These are phyloP conservation scores for Lasioglossum lativentre DNA, from an alignment of 2,888 invertebrate species.

Conservation along the genomic window DNA sequence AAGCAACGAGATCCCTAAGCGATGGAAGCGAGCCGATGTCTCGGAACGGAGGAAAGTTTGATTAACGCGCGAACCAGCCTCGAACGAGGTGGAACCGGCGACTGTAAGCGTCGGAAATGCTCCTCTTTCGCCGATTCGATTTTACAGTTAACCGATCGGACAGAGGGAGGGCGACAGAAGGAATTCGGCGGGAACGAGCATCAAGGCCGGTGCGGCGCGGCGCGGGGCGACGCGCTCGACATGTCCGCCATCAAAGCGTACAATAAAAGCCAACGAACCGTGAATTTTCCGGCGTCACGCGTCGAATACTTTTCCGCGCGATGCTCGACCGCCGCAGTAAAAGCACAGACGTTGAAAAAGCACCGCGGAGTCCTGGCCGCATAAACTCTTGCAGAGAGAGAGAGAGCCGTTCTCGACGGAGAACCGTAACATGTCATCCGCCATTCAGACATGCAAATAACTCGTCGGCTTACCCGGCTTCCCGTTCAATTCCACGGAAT, in stretches of 20 bases:
- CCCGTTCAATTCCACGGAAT: conserved; percentile 28
- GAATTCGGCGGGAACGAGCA: conserved; percentile 54
- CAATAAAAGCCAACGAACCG: conserved; percentile 66
- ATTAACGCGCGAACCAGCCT: conserved; percentile 18
- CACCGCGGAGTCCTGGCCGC: conserved; percentile 1
- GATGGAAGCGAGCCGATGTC: background rate
- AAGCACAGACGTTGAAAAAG: conserved; percentile 36
- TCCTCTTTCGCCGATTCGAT: conserved; percentile 42
- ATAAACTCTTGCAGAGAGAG: conserved; percentile 16
- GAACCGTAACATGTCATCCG: conserved; percentile 24
- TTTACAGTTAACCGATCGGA: conserved; percentile 54
- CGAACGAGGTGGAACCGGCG: background rate
- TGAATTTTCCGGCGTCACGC: conserved; percentile 65
- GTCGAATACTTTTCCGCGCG: conserved; percentile 55
- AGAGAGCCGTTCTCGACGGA: background rate
- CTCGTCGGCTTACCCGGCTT: conserved; percentile 38
- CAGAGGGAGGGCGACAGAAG: conserved; percentile 47
- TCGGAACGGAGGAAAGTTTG: background rate
- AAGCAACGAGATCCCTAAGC: background rate
- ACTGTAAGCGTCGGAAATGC: conserved; percentile 8
- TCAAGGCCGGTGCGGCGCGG: conserved; percentile 41
- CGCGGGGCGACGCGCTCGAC: conserved; percentile 34
- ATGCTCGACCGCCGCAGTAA: conserved; percentile 9
- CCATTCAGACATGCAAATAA: conserved; percentile 46
- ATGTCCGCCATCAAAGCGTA: conserved; percentile 64